Percentiles rank a stretch among this genome's conserved stretches.
phyloP scores from a whole-genome alignment of 2,797 vertebrate species.

The Mormyrops attenuatus region DNA sequence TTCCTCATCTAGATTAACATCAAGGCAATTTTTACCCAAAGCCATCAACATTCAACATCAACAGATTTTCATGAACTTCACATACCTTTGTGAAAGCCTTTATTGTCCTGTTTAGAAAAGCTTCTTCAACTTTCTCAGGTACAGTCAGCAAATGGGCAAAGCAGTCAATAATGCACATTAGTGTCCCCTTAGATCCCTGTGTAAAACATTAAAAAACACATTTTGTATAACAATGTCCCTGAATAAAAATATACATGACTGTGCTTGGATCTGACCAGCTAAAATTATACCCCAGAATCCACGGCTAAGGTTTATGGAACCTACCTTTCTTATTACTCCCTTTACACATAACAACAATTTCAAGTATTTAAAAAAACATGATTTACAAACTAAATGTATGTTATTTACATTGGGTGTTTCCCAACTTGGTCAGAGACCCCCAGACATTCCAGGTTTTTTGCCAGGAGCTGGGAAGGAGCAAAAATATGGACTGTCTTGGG shows the following conservation, averaged over 20 bases:
- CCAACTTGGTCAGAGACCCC: neutral
- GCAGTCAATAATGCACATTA: constrained; percentile 79
- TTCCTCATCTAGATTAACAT: constrained; percentile 56
- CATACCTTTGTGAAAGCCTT: constrained; percentile 87
- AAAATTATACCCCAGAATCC: neutral
- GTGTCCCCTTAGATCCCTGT: constrained; percentile 76
- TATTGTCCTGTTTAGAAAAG: constrained; percentile 72
- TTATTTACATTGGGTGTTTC: neutral
- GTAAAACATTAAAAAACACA: constrained; percentile 16
- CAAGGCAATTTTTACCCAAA: neutral
- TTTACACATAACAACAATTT: neutral
- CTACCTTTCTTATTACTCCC: neutral
- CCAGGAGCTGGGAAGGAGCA: neutral
- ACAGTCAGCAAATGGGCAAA: constrained; percentile 69
- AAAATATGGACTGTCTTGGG: neutral
- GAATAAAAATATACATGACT: neutral
- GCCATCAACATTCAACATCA: neutral
- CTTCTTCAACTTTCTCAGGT: constrained; percentile 73
- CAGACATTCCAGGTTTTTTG: neutral
- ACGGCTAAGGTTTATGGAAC: neutral
- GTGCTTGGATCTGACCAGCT: neutral
- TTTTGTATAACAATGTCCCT: neutral
- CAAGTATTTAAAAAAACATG: neutral
- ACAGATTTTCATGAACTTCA: constrained; percentile 15
- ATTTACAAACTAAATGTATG: neutral